Evolutionary conservation across 2,113 vertebrate genomes (phyloP).

Genomic region (Chroicocephalus ridibundus): DNA sequence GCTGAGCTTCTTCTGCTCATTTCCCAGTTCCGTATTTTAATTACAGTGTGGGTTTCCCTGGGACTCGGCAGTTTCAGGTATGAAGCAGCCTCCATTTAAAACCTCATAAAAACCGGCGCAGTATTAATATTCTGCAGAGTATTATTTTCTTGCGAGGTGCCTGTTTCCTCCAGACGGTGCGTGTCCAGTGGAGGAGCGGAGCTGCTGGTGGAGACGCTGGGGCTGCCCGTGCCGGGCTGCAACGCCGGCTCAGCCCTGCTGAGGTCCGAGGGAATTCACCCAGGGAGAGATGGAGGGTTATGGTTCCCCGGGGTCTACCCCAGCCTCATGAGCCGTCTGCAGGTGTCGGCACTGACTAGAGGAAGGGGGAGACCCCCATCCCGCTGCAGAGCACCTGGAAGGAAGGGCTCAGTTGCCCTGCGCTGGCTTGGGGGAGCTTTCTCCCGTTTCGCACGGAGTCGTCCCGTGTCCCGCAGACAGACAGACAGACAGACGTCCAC

Average conservation of each 20-base stretch:
- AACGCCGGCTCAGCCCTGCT: not conserved
- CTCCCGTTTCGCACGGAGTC: rapidly evolving
- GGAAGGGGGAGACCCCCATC: not conserved
- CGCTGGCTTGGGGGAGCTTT: not conserved
- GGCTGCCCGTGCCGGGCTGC: not conserved
- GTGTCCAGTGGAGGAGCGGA: not conserved
- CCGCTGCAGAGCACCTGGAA: not conserved
- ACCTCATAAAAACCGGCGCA: not conserved
- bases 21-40: not conserved
- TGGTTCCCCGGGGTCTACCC: not conserved
- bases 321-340: not conserved
- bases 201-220: not conserved
- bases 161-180: not conserved
- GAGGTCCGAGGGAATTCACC: not conserved
- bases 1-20: not conserved
- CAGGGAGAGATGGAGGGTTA: not conserved
- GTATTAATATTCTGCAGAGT: not conserved
- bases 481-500: no score
- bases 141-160: not conserved
- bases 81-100: not conserved
- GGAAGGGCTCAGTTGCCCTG: not conserved
- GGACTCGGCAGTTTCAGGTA: not conserved
- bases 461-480: not conserved
- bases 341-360: not conserved
- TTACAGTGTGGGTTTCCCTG: not conserved